Percentiles rank a stretch among this genome's conserved stretches.
phyloP scores from a whole-genome alignment of 2,888 invertebrate genomes.

The Ligdia adustata region DNA sequence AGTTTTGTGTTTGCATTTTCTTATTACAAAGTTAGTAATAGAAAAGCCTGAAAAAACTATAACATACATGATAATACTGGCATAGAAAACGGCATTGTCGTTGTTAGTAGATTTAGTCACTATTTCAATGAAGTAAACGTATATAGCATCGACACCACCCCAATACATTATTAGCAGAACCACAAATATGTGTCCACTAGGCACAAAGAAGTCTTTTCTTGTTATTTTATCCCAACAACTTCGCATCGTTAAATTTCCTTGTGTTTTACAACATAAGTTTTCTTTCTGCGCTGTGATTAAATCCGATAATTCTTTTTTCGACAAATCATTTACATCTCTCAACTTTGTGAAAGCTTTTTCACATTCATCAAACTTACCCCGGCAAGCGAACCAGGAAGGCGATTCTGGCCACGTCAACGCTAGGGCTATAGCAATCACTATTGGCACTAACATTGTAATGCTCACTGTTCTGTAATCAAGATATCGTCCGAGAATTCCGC shows the following conservation, averaged over 20 bases:
- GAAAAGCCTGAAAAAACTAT: not conserved
- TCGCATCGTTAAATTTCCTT: not conserved
- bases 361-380: constrained; percentile 3
- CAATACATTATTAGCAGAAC: constrained; percentile 1
- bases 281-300: constrained; percentile 2
- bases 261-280: not conserved
- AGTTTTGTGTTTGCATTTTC: constrained; percentile 1
- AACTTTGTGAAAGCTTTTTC: constrained; percentile 1
- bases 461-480: constrained; percentile 5
- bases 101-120: constrained; percentile 2
- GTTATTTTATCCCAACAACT: not conserved
- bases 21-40: not conserved
- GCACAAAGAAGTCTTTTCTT: constrained; percentile 4
- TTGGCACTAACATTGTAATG: constrained; percentile 2
- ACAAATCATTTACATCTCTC: not conserved
- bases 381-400: constrained; percentile 3
- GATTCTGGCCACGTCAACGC: constrained; percentile 3
- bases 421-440: not conserved
- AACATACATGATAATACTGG: constrained; percentile 3
- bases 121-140: constrained; percentile 8
- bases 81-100: not conserved
- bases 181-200: not conserved
- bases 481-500: constrained; percentile 6
- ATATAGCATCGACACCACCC: constrained; percentile 5
- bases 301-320: constrained; percentile 1